A percentile compares a stretch with the other conserved stretches of the same genome.
Evolutionary conservation across 1,140 invertebrate genomes (phyloP).

Genomic region (Drosophila ironensis): DNA sequence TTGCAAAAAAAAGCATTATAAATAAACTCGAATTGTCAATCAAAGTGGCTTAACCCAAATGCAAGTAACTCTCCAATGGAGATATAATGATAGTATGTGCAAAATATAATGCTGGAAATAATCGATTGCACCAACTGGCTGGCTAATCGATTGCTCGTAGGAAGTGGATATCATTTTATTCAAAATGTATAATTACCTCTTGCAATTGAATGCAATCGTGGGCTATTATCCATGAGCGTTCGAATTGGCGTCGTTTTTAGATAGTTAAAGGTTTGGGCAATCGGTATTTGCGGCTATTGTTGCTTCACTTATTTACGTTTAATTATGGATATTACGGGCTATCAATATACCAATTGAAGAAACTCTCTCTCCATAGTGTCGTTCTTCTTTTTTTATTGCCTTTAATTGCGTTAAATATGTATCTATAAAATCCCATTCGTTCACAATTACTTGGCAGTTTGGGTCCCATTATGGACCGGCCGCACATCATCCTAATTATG

Average conservation of each 20-base stretch:
- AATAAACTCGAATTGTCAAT: slow-evolving; percentile 38
- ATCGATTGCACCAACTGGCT: slow-evolving; percentile 14
- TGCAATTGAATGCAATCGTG: background rate
- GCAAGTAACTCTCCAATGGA: slow-evolving; percentile 18
- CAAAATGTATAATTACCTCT: background rate
- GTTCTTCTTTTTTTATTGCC: background rate
- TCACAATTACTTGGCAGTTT: too few species aligned
- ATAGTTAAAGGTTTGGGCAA: background rate
- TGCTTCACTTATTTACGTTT: too few species aligned
- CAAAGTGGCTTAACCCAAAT: slow-evolving; percentile 33
- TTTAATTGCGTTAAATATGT: background rate
- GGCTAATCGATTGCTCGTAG: slow-evolving; percentile 7
- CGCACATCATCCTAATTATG: slow-evolving; percentile 29
- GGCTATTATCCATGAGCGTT: background rate
- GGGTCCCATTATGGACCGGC: background rate
- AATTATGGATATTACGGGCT: too few species aligned
- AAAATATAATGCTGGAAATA: slow-evolving; percentile 29
- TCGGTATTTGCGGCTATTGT: too few species aligned
- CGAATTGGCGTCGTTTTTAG: background rate
- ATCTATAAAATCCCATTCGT: too few species aligned
- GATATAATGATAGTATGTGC: slow-evolving; percentile 30
- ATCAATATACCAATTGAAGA: too few species aligned
- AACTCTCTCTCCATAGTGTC: too few species aligned
- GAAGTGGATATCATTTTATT: background rate
- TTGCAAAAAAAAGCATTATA: background rate